Conservation (phyloP, 2,113 vertebrate species). For the Gobio gobio region DNA sequence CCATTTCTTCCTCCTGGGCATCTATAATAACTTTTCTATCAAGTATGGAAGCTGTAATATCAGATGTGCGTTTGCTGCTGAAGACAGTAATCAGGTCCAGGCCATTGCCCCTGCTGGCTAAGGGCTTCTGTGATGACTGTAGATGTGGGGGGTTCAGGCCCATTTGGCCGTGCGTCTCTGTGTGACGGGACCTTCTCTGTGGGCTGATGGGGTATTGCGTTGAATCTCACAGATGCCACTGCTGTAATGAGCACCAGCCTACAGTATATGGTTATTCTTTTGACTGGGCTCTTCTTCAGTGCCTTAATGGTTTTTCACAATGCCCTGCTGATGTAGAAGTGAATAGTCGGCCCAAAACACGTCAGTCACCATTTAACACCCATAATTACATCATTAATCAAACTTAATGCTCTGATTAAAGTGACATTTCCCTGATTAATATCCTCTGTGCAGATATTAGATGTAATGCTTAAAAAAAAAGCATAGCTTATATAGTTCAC, state of each 20-base stretch:
- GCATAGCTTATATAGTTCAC: neutral
- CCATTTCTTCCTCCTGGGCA: slow-evolving; percentile 48
- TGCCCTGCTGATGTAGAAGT: slow-evolving; percentile 29
- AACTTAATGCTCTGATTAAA: slow-evolving; percentile 34
- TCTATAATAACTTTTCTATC: slow-evolving; percentile 56
- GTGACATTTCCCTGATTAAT: slow-evolving; percentile 1
- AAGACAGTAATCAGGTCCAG: slow-evolving; percentile 58
- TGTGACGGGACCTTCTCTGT: slow-evolving; percentile 42
- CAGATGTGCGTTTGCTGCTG: slow-evolving; percentile 1
- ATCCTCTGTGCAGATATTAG: neutral
- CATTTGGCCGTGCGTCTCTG: slow-evolving; percentile 45
- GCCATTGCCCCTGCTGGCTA: slow-evolving; percentile 55
- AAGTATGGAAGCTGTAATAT: slow-evolving; percentile 46
- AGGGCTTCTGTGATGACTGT: slow-evolving; percentile 57
- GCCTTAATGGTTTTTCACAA: slow-evolving; percentile 21
- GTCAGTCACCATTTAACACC: slow-evolving; percentile 28
- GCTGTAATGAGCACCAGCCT: slow-evolving; percentile 20
- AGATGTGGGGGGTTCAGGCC: slow-evolving; percentile 45
- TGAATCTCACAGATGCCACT: slow-evolving; percentile 11
- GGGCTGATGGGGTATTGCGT: slow-evolving; percentile 44
- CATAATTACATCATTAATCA: slow-evolving; percentile 49
- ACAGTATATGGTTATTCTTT: neutral
- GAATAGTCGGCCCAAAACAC: neutral
- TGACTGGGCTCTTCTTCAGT: neutral
- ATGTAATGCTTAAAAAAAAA: neutral